Evolutionary conservation across 2,113 vertebrate genomes (phyloP).

Genomic region (Podilymbus podiceps): DNA sequence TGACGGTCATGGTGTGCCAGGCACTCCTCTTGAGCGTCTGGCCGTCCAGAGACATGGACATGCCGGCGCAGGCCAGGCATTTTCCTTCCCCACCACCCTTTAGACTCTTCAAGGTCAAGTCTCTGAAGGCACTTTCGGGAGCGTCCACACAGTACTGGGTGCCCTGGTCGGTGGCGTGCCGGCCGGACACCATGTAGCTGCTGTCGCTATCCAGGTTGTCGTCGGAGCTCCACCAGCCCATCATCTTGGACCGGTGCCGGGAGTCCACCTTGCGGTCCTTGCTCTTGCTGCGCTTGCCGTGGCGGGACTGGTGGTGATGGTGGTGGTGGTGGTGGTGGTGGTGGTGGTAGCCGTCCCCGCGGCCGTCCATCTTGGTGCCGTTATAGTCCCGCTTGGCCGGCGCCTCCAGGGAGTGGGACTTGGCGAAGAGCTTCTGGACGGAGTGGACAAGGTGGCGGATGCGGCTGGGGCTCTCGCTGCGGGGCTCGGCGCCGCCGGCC

Average conservation of each 20-base stretch:
- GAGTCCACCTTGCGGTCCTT: conserved; percentile 83
- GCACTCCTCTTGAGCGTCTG: conserved; percentile 94
- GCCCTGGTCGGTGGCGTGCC: conserved; percentile 74
- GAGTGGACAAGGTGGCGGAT: conserved; percentile 98
- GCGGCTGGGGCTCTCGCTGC: conserved; percentile 96
- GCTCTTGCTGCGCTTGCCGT: conserved; percentile 91
- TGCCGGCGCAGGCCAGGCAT: conserved; percentile 92
- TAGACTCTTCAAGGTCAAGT: conserved; percentile 93
- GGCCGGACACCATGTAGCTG: conserved; percentile 86
- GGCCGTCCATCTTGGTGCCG: conserved; percentile 87
- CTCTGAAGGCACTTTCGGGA: conserved; percentile 94
- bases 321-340: conserved; percentile 85
- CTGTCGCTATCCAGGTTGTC: conserved; percentile 99
- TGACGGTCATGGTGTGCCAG: conserved; percentile 98
- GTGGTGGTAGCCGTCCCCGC: conserved; percentile 83
- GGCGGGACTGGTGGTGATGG: conserved; percentile 87
- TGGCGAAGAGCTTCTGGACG: conserved; percentile 97
- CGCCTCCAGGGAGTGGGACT: conserved; percentile 96
- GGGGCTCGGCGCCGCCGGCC: conserved; percentile 83
- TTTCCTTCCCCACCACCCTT: conserved; percentile 85
- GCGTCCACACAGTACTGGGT: conserved; percentile 86
- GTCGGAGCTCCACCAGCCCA: conserved; percentile 99
- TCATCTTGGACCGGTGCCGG: conserved; percentile 88
- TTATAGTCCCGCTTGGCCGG: conserved; percentile 93
- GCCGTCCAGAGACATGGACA: conserved; percentile 88